phyloP scores from a whole-genome alignment of 2,888 invertebrate species.

The Melanophora roralis region DNA sequence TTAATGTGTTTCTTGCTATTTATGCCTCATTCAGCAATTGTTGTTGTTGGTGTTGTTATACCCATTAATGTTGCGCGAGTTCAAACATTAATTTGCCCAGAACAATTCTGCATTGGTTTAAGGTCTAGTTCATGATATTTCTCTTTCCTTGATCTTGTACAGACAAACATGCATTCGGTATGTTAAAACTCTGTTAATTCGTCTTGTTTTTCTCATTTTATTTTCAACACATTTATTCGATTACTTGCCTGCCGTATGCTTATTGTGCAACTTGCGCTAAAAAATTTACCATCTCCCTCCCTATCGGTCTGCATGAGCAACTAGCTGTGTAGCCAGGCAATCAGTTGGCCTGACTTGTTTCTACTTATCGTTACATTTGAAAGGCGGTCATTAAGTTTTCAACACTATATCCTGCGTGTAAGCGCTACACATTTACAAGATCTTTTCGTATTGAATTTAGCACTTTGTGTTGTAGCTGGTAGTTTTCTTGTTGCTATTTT shows the following conservation, averaged over 20 bases:
- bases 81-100: slow-evolving; percentile 45
- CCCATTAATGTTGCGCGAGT: slow-evolving; percentile 34
- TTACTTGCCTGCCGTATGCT: slow-evolving; percentile 4
- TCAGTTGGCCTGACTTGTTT: slow-evolving; percentile 48
- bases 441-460: background rate
- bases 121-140: slow-evolving; percentile 49
- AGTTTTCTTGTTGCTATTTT: background rate
- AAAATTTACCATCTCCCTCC: background rate
- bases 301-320: background rate
- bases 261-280: slow-evolving; percentile 1
- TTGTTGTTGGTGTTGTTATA: slow-evolving; percentile 34
- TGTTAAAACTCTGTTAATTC: slow-evolving; percentile 17
- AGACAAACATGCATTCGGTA: slow-evolving; percentile 23
- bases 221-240: slow-evolving; percentile 30
- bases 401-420: slow-evolving; percentile 65
- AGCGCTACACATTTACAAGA: slow-evolving; percentile 30
- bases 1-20: slow-evolving; percentile 50
- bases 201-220: slow-evolving; percentile 3
- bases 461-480: background rate
- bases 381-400: slow-evolving; percentile 67
- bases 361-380: slow-evolving; percentile 65
- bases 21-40: slow-evolving; percentile 29
- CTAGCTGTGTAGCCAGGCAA: slow-evolving; percentile 4
- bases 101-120: slow-evolving; percentile 45
- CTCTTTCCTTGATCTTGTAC: background rate